Evolutionary conservation across 2,888 invertebrate genomes (phyloP).

Genomic region (Lottia scabra): DNA sequence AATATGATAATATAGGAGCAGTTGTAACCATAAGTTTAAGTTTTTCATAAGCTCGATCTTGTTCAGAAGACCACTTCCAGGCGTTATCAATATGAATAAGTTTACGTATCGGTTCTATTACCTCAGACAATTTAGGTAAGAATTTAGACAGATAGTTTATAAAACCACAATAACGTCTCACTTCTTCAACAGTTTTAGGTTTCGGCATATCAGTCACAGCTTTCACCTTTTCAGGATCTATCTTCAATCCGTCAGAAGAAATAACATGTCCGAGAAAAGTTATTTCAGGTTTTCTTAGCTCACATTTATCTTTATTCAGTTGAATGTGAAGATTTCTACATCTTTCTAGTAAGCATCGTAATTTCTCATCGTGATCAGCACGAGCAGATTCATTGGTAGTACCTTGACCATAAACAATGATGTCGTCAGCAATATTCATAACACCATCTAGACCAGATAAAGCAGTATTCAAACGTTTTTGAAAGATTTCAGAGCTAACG

Average conservation of each 20-base stretch:
- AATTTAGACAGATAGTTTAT: slow-evolving; percentile 35
- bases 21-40: slow-evolving; percentile 25
- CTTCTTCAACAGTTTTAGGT: slow-evolving; percentile 25
- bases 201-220: slow-evolving; percentile 27
- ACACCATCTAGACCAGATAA: slow-evolving; percentile 29
- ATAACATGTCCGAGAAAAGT: slow-evolving; percentile 24
- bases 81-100: slow-evolving; percentile 14
- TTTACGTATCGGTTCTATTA: slow-evolving; percentile 21
- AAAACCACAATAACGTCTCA: slow-evolving; percentile 26
- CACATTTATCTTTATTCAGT: slow-evolving; percentile 22
- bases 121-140: slow-evolving; percentile 25
- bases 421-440: slow-evolving; percentile 31
- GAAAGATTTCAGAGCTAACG: slow-evolving; percentile 28
- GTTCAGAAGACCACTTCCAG: slow-evolving; percentile 23
- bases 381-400: not conserved
- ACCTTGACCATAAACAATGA: slow-evolving; percentile 27
- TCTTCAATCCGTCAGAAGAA: slow-evolving; percentile 22
- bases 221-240: slow-evolving; percentile 27
- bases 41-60: slow-evolving; percentile 27
- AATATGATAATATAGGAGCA: slow-evolving; percentile 25
- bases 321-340: not conserved
- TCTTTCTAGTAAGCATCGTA: slow-evolving; percentile 21
- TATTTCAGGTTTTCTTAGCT: slow-evolving; percentile 16
- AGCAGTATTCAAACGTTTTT: slow-evolving; percentile 21
- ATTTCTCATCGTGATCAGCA: slow-evolving; percentile 28